phyloP scores from a whole-genome alignment of 1,140 invertebrate species.

The Camponotus floridanus region DNA sequence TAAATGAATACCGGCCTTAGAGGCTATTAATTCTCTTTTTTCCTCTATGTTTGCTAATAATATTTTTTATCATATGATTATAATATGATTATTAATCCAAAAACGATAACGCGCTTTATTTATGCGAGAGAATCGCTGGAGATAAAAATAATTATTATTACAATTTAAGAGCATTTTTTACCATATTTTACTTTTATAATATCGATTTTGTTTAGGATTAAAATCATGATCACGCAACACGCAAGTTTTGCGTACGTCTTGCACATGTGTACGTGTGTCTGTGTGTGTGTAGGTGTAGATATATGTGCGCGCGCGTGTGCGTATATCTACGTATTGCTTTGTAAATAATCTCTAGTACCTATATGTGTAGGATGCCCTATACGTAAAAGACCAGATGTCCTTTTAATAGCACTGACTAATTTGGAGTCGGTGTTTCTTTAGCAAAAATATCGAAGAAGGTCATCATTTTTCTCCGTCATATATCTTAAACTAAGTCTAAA shows the following conservation, averaged over 20 bases:
- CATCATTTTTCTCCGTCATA: no score
- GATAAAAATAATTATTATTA: slow-evolving; percentile 9
- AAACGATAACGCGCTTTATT: slow-evolving; percentile 7
- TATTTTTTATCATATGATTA: neutral
- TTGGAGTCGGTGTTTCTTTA: no score
- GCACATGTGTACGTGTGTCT: neutral
- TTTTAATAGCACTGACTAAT: no score
- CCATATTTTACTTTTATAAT: neutral
- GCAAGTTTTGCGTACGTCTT: neutral
- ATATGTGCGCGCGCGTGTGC: slow-evolving; percentile 1
- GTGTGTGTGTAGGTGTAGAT: neutral
- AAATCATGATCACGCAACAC: slow-evolving; percentile 21
- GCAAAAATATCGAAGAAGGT: no score
- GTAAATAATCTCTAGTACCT: slow-evolving; percentile 29
- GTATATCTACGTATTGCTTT: slow-evolving; percentile 42
- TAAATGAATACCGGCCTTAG: no score
- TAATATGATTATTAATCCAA: slow-evolving; percentile 9
- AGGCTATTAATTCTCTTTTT: slow-evolving; percentile 22
- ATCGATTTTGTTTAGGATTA: slow-evolving; percentile 4
- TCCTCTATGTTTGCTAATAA: neutral
- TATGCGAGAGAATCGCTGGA: neutral
- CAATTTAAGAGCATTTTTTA: neutral
- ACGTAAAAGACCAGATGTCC: no score
- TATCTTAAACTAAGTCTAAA: no score
- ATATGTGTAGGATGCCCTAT: slow-evolving; percentile 2